phyloP scores from a whole-genome alignment of 2,797 vertebrate species.

The Clangula hyemalis region DNA sequence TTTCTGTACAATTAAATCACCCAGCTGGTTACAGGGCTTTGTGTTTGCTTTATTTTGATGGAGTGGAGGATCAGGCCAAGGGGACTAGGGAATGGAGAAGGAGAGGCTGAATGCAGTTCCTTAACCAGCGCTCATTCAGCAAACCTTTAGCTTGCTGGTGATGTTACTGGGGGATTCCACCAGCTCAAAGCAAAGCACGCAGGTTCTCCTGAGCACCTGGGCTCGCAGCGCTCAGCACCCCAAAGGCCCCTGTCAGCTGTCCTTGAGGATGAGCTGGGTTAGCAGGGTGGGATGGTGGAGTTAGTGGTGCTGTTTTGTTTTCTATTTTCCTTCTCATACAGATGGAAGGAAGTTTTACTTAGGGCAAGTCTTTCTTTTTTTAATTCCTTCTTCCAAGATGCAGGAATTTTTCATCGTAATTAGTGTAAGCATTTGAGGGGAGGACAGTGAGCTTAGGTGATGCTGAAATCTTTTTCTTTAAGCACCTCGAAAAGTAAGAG shows the following conservation, averaged over 20 bases:
- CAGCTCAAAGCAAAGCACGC: neutral
- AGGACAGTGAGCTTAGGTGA: neutral
- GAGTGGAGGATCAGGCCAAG: neutral
- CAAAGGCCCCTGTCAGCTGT: neutral
- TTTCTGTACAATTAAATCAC: neutral
- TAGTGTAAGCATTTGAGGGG: neutral
- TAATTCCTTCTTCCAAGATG: neutral
- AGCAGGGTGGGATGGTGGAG: neutral
- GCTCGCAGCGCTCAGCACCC: neutral
- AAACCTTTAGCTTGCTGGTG: slow-evolving; percentile 7
- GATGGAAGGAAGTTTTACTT: neutral
- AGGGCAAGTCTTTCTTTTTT: neutral
- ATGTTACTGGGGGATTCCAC: neutral
- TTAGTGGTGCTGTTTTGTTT: slow-evolving; percentile 1
- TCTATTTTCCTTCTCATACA: neutral
- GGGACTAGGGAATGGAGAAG: neutral
- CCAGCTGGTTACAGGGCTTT: neutral
- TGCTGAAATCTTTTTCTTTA: neutral
- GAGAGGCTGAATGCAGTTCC: neutral
- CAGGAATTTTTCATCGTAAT: neutral
- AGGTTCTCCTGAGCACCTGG: neutral
- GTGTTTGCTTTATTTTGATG: slow-evolving; percentile 23
- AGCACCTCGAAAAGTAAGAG: slow-evolving; percentile 19
- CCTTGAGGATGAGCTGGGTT: neutral
- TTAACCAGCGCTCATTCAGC: neutral